These are phyloP conservation scores for Muscicapa comitata DNA, from an alignment of 2,797 vertebrate species.

Conservation along the genomic window DNA sequence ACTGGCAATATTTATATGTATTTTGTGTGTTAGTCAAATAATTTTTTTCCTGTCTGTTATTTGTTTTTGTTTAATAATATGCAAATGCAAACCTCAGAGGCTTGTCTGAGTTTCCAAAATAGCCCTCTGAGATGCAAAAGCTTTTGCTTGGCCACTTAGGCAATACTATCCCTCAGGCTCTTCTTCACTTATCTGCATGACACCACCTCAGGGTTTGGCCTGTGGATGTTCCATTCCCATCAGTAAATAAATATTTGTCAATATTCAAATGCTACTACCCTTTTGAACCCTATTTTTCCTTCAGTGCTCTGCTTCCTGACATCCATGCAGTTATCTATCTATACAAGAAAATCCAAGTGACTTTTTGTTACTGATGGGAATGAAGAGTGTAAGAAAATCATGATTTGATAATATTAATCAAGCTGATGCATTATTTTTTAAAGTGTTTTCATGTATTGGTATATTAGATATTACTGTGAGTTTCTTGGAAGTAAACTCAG, in stretches of 20 bases:
- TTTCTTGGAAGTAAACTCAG: not conserved
- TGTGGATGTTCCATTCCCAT: not conserved
- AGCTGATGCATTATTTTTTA: not conserved
- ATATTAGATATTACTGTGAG: not conserved
- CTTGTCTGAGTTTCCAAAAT: slow-evolving; percentile 6
- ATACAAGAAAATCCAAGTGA: not conserved
- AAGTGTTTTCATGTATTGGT: not conserved
- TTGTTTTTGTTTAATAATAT: slow-evolving; percentile 58
- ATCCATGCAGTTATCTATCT: not conserved
- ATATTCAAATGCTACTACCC: not conserved
- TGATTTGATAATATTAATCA: not conserved
- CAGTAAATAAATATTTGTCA: not conserved
- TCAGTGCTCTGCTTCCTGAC: not conserved
- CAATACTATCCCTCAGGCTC: not conserved
- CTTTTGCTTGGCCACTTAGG: not conserved
- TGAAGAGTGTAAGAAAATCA: not conserved
- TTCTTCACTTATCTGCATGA: not conserved
- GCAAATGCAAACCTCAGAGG: slow-evolving; percentile 29
- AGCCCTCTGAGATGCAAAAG: not conserved
- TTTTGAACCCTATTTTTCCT: not conserved
- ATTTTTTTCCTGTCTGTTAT: slow-evolving; percentile 22
- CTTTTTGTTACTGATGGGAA: not conserved
- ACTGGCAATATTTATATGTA: slow-evolving; percentile 52
- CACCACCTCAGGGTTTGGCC: not conserved
- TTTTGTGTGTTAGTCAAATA: slow-evolving; percentile 17